Percentiles rank a stretch among this genome's conserved stretches.
Conservation (phyloP, 1,140 invertebrate genomes). For the Brachionus manjavacas region DNA sequence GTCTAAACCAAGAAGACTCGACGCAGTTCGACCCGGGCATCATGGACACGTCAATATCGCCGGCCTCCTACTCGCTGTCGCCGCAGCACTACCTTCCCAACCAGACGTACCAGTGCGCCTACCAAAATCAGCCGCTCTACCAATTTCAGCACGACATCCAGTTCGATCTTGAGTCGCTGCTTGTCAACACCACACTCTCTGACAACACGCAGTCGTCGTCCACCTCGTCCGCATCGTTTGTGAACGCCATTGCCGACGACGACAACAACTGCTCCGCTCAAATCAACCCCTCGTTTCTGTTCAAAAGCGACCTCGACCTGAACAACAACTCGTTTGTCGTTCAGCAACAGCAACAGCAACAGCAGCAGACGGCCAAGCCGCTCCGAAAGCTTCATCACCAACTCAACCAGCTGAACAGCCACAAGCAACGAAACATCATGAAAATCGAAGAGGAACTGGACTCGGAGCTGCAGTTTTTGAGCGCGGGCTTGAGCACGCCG, state of each 20-base stretch:
- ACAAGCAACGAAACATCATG: constrained; percentile 29
- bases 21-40: constrained; percentile 20
- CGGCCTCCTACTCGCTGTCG: constrained; percentile 18
- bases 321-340: not conserved
- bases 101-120: not conserved
- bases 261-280: not conserved
- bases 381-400: not conserved
- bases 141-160: not conserved
- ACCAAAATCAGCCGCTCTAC: not conserved
- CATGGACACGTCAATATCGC: not conserved
- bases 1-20: not conserved
- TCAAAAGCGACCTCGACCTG: not conserved
- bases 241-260: not conserved
- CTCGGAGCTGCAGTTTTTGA: constrained; percentile 3
- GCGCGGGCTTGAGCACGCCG: not conserved
- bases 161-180: constrained; percentile 16
- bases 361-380: too few species aligned
- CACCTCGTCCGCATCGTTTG: too few species aligned
- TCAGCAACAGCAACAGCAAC: too few species aligned
- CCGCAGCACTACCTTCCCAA: not conserved
- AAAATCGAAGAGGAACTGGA: constrained; percentile 19
- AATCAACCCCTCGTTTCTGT: not conserved
- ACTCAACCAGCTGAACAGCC: not conserved
- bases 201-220: not conserved
- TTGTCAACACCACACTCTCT: constrained; percentile 1